phyloP scores from a whole-genome alignment of 2,888 invertebrate species.

The Adineta ricciae region DNA sequence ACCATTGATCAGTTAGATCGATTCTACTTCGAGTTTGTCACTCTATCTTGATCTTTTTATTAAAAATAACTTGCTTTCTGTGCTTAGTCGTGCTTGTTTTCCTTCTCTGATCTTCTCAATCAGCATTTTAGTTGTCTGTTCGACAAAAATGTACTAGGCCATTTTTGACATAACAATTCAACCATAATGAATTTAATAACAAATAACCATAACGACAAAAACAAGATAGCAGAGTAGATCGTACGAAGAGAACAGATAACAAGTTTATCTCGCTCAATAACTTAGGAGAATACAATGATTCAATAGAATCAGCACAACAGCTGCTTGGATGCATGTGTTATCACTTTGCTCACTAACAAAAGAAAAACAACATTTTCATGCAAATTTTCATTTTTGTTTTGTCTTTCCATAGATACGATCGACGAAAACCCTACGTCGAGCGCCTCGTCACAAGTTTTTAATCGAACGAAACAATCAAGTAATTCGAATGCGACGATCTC shows the following conservation, averaged over 20 bases:
- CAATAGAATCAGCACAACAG: background rate
- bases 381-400: background rate
- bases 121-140: background rate
- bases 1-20: no score
- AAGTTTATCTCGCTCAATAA: background rate
- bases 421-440: background rate
- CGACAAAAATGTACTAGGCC: no score
- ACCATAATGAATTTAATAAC: no score
- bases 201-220: no score
- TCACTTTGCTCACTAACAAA: background rate
- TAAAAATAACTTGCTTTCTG: background rate
- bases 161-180: no score
- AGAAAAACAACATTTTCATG: background rate
- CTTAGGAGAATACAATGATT: background rate
- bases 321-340: background rate
- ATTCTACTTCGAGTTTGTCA: no score
- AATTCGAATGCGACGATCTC: background rate
- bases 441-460: background rate
- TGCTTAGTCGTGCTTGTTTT: background rate
- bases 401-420: background rate
- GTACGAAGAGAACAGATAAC: background rate
- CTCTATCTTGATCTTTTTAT: background rate
- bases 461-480: background rate
- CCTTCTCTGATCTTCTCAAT: background rate
- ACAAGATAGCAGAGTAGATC: background rate